Conservation (phyloP, 2,888 invertebrate species). For the Amorpha juglandis region DNA sequence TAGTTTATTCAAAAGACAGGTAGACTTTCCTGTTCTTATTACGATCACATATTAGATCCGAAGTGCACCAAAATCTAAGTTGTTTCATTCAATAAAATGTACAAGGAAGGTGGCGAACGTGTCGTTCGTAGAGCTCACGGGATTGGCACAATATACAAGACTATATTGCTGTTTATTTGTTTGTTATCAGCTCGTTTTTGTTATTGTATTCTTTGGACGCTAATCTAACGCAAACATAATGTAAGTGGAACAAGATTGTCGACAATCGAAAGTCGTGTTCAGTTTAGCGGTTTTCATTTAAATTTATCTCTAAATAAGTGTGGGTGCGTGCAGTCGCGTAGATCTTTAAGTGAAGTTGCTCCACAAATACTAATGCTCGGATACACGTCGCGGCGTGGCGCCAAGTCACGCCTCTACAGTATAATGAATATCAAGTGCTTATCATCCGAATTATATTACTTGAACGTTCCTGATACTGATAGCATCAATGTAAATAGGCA, state of each 20-base stretch:
- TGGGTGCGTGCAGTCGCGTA: not conserved
- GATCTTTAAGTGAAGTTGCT: no score
- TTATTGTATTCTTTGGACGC: not conserved
- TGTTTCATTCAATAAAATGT: not conserved
- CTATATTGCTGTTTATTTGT: not conserved
- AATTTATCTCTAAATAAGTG: not conserved
- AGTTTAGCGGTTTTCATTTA: constrained; percentile 1
- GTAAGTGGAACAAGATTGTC: constrained; percentile 7
- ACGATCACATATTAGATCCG: no score
- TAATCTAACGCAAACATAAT: constrained; percentile 4
- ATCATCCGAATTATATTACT: no score
- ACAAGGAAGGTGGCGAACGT: not conserved
- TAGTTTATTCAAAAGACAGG: no score
- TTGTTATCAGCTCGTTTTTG: not conserved
- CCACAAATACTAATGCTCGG: no score
- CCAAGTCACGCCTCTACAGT: no score
- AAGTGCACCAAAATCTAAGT: no score
- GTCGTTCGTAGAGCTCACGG: not conserved
- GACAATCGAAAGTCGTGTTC: not conserved
- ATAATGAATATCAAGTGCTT: no score
- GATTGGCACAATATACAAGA: not conserved
- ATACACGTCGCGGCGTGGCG: no score
- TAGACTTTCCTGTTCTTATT: no score
- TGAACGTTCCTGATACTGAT: no score
- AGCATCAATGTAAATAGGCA: no score